phyloP scores from a whole-genome alignment of 2,888 invertebrate species.

The Scelioninae gen. 1 region DNA sequence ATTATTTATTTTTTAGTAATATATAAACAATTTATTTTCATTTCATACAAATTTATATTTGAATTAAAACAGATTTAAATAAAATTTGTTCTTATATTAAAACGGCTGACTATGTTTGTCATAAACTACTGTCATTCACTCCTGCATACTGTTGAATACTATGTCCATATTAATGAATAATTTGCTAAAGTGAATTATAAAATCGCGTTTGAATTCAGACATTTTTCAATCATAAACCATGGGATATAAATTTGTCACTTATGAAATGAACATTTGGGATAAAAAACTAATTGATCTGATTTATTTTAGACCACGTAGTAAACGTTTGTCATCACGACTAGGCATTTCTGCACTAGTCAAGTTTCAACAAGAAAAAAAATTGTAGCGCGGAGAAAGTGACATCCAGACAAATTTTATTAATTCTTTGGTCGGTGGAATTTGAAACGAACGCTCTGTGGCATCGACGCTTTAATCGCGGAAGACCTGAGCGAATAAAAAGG shows the following conservation, averaged over 20 bases:
- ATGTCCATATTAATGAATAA: no score
- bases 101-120: constrained; percentile 51
- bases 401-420: constrained; percentile 64
- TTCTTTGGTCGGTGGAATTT: constrained; percentile 52
- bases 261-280: constrained; percentile 9
- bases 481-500: constrained; percentile 46
- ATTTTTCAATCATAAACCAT: no score
- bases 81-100: background rate
- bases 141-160: no score
- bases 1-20: no score
- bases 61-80: background rate
- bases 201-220: no score
- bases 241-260: constrained; percentile 36
- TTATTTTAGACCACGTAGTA: no score
- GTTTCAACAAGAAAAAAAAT: constrained; percentile 39
- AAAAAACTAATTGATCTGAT: constrained; percentile 48
- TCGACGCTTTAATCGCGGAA: constrained; percentile 62
- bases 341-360: constrained; percentile 31
- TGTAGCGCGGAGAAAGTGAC: constrained; percentile 60
- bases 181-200: no score
- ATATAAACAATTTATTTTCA: no score
- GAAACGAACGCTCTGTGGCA: constrained; percentile 32
- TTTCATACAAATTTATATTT: background rate
- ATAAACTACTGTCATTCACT: background rate
- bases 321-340: constrained; percentile 14